Conservation (phyloP, 2,797 vertebrate genomes). For the Enteromius viviparus region DNA sequence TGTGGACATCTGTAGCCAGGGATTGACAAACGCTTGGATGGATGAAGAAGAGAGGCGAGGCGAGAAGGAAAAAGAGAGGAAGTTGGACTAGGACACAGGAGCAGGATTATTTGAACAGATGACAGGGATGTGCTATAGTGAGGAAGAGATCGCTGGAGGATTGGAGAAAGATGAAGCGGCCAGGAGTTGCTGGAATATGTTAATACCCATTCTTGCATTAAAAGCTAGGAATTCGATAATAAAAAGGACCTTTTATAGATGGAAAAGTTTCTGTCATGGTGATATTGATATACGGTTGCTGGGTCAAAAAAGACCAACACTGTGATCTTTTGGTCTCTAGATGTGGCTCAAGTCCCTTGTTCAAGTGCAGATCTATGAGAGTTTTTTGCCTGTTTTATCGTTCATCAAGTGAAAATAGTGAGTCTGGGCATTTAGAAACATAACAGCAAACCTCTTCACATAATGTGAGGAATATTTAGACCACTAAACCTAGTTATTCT, state of each 20-base stretch:
- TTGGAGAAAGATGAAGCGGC: constrained; percentile 53
- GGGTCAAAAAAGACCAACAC: background rate
- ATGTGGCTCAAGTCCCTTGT: background rate
- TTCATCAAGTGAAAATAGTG: background rate
- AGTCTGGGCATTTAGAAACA: background rate
- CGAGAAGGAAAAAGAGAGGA: constrained; percentile 40
- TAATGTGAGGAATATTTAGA: background rate
- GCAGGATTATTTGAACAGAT: constrained; percentile 48
- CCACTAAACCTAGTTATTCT: background rate
- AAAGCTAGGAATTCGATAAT: background rate
- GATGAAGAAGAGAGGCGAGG: constrained; percentile 36
- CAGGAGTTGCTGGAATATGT: constrained; percentile 4
- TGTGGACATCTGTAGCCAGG: constrained; percentile 64
- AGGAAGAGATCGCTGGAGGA: constrained; percentile 49
- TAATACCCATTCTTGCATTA: background rate
- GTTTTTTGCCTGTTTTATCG: background rate
- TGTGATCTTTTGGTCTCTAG: background rate
- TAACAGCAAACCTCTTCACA: background rate
- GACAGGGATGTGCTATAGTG: constrained; percentile 46
- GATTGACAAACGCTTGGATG: constrained; percentile 45
- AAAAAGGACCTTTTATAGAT: background rate
- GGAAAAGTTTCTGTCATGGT: background rate
- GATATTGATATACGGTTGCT: background rate
- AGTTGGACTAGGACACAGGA: constrained; percentile 51
- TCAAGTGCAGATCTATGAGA: background rate